Conservation (phyloP, 2,113 vertebrate genomes). For the Octodon degus region DNA sequence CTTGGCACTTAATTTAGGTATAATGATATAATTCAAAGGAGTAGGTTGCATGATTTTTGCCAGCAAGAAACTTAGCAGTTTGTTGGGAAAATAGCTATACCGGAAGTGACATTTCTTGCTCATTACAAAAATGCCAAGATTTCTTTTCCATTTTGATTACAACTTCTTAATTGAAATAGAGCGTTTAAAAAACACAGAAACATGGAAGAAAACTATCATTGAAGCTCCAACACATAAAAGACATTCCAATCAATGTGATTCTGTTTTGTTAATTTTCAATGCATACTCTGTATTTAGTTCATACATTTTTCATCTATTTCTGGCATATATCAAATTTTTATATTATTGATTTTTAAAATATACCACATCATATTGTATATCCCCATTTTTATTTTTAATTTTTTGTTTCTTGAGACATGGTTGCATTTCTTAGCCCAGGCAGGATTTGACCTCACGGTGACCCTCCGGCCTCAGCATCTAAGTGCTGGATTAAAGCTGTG, state of each 20-base stretch:
- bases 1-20: background rate
- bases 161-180: constrained; percentile 25
- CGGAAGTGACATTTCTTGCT: background rate
- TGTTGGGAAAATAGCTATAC: background rate
- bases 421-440: background rate
- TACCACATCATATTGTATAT: background rate
- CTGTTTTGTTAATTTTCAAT: background rate
- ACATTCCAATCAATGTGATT: background rate
- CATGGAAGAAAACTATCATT: background rate
- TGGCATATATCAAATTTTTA: background rate
- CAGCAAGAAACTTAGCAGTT: background rate
- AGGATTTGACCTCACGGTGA: background rate
- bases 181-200: constrained; percentile 2
- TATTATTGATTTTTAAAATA: background rate
- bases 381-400: background rate
- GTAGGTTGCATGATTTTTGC: constrained; percentile 9
- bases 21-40: constrained; percentile 8
- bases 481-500: background rate
- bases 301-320: background rate
- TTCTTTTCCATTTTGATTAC: constrained; percentile 4
- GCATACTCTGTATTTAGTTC: background rate
- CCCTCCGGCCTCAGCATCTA: background rate
- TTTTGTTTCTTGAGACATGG: background rate
- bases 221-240: background rate
- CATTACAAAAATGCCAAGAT: background rate